Base-by-base conservation (phyloP, 2,888 invertebrate genomes). In the Plusia festucae region DNA sequence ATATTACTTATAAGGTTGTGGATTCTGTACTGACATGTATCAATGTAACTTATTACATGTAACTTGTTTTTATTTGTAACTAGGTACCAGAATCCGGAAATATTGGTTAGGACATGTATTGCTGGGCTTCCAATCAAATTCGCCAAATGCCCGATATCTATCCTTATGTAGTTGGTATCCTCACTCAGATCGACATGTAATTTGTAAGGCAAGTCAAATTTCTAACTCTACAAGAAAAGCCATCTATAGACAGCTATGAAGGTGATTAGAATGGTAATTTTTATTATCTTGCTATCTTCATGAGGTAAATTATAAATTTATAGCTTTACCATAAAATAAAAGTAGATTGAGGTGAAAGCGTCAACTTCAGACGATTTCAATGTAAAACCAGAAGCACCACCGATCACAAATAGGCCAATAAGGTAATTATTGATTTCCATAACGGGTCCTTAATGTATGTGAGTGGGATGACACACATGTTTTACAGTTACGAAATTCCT, bases 401-500 rank as follows among this genome's bases (percentile, higher is more conserved):
- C n/a, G 15, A 24, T 16, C 16, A 46, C 8, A 9, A 44, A 44
- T n/a, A 11, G 11, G 24, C 18, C 56, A 56, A 46, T 27, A 6
- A n/a, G 56, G 44, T 40, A 34, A 58, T 68, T 52, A 44, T 52
- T 20, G 58, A 65, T 72, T 60, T 54, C 30, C 76, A 64, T 70
- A 70, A 64, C 54, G 16, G 22, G 66, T 32, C 65, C 55, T 20
- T 40, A 32, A 65, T 53, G 53, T 73, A 60, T 60, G 66, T 62
- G 60, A 76, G 53, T 60, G 15, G 53, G 44, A n/a, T 60, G 66
- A 56, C 62, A 58, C 24, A 60, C 32, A 18, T 57, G 34, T 24
- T 60, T 54, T 70, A 76, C 76, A 75, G 72, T 72, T 75, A 60
- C 32, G 20, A 58, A 75, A 65, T 53, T 70, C 60, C 56, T 34